Percentiles rank a stretch among this genome's conserved stretches.
These are phyloP conservation scores for Varanus komodoensis DNA, from an alignment of 2,113 vertebrate species.

Conservation along the genomic window DNA sequence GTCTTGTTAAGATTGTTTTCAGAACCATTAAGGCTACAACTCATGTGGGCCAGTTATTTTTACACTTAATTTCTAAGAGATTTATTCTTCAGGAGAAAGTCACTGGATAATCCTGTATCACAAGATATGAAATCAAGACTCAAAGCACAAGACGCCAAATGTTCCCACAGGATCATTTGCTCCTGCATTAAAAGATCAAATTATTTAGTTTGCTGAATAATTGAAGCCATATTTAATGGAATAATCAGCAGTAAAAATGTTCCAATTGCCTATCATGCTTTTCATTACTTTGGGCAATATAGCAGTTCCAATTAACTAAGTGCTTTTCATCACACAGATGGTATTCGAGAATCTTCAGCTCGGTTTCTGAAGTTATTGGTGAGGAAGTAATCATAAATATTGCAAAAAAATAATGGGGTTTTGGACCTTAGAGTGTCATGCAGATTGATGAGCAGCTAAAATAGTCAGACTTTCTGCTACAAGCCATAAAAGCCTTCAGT, in stretches of 20 bases:
- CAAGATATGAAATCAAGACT: not conserved
- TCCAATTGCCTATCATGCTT: constrained; percentile 32
- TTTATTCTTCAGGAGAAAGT: not conserved
- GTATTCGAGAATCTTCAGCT: constrained; percentile 42
- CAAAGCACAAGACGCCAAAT: constrained; percentile 23
- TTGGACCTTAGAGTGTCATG: constrained; percentile 38
- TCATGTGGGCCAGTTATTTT: constrained; percentile 5
- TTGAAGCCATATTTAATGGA: constrained; percentile 51
- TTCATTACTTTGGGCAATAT: constrained; percentile 56
- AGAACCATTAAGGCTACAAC: not conserved
- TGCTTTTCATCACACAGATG: constrained; percentile 29
- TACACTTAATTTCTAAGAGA: constrained; percentile 20
- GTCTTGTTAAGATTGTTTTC: constrained; percentile 14
- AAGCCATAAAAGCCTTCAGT: constrained; percentile 47
- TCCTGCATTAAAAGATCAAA: constrained; percentile 49
- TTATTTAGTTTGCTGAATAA: constrained; percentile 65
- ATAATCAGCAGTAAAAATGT: constrained; percentile 56
- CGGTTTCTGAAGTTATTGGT: constrained; percentile 5
- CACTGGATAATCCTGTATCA: constrained; percentile 33
- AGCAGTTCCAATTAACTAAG: constrained; percentile 55
- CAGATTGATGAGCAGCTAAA: constrained; percentile 49
- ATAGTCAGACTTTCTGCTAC: constrained; percentile 32
- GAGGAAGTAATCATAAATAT: constrained; percentile 38
- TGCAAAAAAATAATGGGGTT: constrained; percentile 46
- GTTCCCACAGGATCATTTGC: constrained; percentile 51